Evolutionary conservation across 1,140 invertebrate species (phyloP), one percentile per base, ranked within the genome.

Genomic region (Drosophila lacteicornis): DNA sequence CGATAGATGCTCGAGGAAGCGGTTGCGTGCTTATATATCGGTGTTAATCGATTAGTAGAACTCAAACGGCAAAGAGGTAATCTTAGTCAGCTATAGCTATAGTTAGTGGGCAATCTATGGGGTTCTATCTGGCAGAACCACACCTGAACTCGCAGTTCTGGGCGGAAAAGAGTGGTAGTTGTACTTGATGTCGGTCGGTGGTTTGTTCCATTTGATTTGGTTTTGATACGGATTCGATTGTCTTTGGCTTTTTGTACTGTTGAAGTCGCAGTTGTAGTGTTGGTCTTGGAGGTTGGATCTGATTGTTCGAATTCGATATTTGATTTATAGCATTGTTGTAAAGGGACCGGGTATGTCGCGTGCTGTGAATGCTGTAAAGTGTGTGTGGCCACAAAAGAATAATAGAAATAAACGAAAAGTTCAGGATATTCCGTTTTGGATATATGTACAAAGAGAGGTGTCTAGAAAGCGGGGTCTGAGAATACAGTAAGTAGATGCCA

Each of bases 311-410:
- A 58, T 82, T 76, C 53, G 36, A 56, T 36, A 36, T 75, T 73
- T 79, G 74, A 42, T 45, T 79, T 91, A 91, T 90, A 91, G 84
- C 84, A 85, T 91, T 86, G 82, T 84, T 82, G 90, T 76, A 86
- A 90, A 91, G 90, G 90, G 79, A 86, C 90, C 90, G 90, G 82
- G 78, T 87, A 91, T 91, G 78, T 91, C 87, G 74, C 80, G 80
- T 86, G 82, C 75, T 79, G 90, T 91, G 85, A 90, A 91, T 76
- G 90, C 90, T 91, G 90, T 75, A 91, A 91, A 83, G 73, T 91
- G 86, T 90, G 73, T 91, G 86, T 90, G 78, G 74, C 66, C 82
- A 75, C 60, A 90, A 79, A 82, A 79, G 53, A 73, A 82, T 61
- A 75, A 73, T 56, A 40, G 40, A 84, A 69, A 69, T 59, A 70